Base-by-base conservation (phyloP, 2,888 invertebrate species). In the Drepanosiphum platanoidis region DNA sequence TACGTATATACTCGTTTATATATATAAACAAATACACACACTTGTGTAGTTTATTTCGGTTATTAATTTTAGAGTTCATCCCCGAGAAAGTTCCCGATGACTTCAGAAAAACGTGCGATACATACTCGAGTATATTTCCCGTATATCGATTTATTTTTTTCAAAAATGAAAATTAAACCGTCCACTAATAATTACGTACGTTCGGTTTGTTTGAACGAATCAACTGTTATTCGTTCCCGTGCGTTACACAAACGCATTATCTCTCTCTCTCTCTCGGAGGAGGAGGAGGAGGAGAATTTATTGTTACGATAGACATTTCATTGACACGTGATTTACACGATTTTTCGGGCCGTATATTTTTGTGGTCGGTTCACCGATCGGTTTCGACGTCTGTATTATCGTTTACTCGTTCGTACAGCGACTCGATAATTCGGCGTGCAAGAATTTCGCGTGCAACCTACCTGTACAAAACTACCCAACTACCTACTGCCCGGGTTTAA, bases 51-150 rank as follows among this genome's bases (percentile, higher is more conserved):
- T 77, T 39, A 77, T 30, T 39, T 39, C 11, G 13, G 22, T 64
- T 42, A 39, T 30, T 78, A 78, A 64, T 42, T 64, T 30, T 36
- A 30, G n/a, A n/a, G 64, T 78, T 64, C 7, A 30, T 78, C 22
- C 11, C 18, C 39, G 30, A 13, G 18, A 3, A 64, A 42, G 30
- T 78, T 61, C 64, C 39, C 30, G 39, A 64, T 39, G 64, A 61
- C 61, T 77, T 11, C 18, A 3, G 15, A 11, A 77, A 74, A 39
- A 78, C 30, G 64, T 78, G 22, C 22, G 11, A 0, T 2, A 39
- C 13, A 0, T 58, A 75, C 32, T 34, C 5, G 15, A 71, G 39
- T 27, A 15, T 36, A 70, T 39, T 7, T 42, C 27, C 15, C 18
- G 27, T 1, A 66, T 32, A 32, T n/a, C 27, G 27, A 61, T 1